Base-by-base conservation (phyloP, 1,140 invertebrate species). In the Gryon sp. region DNA sequence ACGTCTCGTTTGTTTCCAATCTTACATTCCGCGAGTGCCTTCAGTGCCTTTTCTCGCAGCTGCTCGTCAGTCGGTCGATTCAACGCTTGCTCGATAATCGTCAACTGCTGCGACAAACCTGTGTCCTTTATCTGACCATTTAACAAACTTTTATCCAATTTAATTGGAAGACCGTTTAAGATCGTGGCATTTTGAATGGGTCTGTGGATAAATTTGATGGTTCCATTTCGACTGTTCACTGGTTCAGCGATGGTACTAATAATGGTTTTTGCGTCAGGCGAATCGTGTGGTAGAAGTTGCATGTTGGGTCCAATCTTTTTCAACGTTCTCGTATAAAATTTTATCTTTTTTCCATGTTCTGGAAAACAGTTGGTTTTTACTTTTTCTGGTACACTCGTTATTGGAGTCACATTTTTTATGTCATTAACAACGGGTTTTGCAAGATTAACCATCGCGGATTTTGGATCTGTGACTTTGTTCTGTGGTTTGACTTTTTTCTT, bases 261-360 rank as follows among this genome's bases (percentile, higher is more conserved):
- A 1, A 52, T 65, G 0, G 59, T 55, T 40, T 72, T 72, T 0
- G 68, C 57, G 15, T 73, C 24, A 0, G 68, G 57, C 0, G 68
- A 63, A 14, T 73, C 68, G 14, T 57, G 50, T 0, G 68, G 68
- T 4, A 73, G 8, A 4, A 73, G 28, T 9, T 73, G 48, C 57
- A 48, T 46, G 18, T 73, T 63, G 2, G 68, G 68, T 12, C 68
- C 68, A 5, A 73, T 73, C 7, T 62, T 68, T 8, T 75, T 52
- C 11, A 36, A 6, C 0, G 50, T 62, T 15, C 68, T 62, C n/a
- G 57, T 72, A 11, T 72, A 72, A 1, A 48, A 55, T 30, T 63
- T 72, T 8, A 72, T 60, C 0, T 60, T n/a, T 38, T 66, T 48
- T 6, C 20, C 15, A 11, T 26, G 36, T 1, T 50, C 28, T 8